Conservation (phyloP, 2,797 vertebrate species). For the Takifugu ocellatus region DNA sequence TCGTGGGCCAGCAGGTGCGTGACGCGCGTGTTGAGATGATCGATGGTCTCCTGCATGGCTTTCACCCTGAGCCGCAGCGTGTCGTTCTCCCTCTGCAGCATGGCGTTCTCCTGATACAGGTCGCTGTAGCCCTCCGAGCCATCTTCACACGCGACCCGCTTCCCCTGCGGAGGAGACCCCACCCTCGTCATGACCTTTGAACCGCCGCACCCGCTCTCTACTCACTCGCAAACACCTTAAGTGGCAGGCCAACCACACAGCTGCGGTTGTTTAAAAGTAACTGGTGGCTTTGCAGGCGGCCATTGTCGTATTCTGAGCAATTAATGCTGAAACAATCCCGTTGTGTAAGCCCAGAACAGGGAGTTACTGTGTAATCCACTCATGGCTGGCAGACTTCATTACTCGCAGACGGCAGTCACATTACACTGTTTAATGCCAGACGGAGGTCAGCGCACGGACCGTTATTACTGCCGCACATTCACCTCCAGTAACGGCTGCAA, state of each 20-base stretch:
- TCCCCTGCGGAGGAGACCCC: conserved; percentile 77
- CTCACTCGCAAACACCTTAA: background rate
- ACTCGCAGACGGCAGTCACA: conserved; percentile 37
- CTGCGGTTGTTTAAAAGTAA: conserved; percentile 15
- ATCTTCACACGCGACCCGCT: conserved; percentile 87
- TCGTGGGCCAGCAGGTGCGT: conserved; percentile 93
- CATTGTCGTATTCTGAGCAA: conserved; percentile 44
- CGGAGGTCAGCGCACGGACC: conserved; percentile 40
- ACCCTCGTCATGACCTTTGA: background rate
- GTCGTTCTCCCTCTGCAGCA: conserved; percentile 91
- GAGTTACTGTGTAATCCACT: conserved; percentile 32
- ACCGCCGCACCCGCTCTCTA: background rate
- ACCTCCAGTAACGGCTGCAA: conserved; percentile 20
- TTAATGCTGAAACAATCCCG: conserved; percentile 19
- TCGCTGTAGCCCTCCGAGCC: conserved; percentile 89
- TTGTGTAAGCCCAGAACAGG: conserved; percentile 43
- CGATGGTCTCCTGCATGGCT: conserved; percentile 98
- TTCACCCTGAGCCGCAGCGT: conserved; percentile 88
- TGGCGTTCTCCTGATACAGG: conserved; percentile 88
- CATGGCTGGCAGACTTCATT: conserved; percentile 31
- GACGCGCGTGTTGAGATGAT: conserved; percentile 89
- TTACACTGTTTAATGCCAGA: conserved; percentile 45
- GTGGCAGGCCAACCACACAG: conserved; percentile 12
- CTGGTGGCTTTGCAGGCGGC: conserved; percentile 12
- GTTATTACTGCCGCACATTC: conserved; percentile 14